Evolutionary conservation across 2,113 vertebrate genomes (phyloP).

Genomic region (Pseudorectes ferrugineus): DNA sequence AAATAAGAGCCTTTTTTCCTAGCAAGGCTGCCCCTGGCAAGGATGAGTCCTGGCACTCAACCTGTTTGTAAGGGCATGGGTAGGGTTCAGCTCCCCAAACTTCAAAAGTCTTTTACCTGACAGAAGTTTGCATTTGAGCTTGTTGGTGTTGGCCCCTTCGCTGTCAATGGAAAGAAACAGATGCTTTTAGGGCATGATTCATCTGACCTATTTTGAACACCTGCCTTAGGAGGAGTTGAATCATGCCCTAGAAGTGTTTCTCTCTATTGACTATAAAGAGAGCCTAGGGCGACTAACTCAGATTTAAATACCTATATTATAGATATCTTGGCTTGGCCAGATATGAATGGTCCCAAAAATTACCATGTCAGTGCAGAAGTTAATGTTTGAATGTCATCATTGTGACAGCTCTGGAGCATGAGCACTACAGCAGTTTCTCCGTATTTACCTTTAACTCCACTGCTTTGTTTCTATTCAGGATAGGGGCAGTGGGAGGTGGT

Average conservation of each 20-base stretch:
- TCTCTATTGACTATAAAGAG: neutral
- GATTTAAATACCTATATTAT: neutral
- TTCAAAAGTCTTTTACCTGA: neutral
- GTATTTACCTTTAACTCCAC: neutral
- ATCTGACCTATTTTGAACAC: constrained; percentile 37
- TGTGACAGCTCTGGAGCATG: neutral
- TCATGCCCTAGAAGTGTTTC: constrained; percentile 20
- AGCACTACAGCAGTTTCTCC: neutral
- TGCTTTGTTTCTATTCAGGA: neutral
- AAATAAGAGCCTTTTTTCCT: neutral
- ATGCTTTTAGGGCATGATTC: constrained; percentile 41
- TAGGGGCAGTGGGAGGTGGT: neutral
- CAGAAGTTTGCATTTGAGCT: neutral
- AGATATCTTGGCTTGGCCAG: neutral
- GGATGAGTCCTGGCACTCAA: neutral
- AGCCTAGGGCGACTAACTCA: neutral
- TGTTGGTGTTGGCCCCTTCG: neutral
- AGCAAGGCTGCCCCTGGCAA: neutral
- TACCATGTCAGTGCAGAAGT: neutral
- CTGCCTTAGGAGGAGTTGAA: constrained; percentile 38
- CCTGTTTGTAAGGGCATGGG: neutral
- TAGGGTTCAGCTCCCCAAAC: neutral
- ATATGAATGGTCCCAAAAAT: neutral
- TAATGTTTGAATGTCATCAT: neutral
- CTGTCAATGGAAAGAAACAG: constrained; percentile 20